Percentiles rank a stretch among this genome's conserved stretches.
Conservation (phyloP, 2,888 invertebrate genomes). For the Sphecodes monilicornis region DNA sequence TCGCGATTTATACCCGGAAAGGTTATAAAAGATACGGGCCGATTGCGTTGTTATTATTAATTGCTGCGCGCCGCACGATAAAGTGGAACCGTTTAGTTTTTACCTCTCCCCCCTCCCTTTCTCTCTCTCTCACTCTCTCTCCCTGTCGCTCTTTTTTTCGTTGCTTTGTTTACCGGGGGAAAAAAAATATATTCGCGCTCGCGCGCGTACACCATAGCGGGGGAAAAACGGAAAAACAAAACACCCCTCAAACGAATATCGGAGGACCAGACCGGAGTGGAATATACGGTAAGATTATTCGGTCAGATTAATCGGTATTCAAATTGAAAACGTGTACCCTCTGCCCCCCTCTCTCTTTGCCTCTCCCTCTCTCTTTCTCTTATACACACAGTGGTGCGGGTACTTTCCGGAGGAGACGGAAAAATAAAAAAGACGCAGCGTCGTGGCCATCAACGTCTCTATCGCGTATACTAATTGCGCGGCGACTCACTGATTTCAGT, state of each 20-base stretch:
- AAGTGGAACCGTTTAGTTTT: conserved; percentile 70
- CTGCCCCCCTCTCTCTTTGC: conserved; percentile 11
- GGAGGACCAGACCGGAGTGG: conserved; percentile 50
- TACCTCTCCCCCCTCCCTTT: not conserved
- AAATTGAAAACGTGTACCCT: conserved; percentile 46
- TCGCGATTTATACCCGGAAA: conserved; percentile 74
- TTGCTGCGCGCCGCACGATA: conserved; percentile 69
- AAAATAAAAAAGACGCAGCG: conserved; percentile 47
- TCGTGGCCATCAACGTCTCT: conserved; percentile 57
- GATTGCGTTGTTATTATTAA: conserved; percentile 73
- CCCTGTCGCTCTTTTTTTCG: not conserved
- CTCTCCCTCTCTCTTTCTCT: conserved; percentile 20
- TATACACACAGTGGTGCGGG: not conserved
- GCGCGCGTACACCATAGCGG: not conserved
- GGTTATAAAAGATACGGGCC: conserved; percentile 72
- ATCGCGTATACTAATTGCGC: conserved; percentile 57
- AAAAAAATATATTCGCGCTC: not conserved
- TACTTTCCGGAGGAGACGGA: conserved; percentile 26
- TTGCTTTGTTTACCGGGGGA: not conserved
- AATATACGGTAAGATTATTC: conserved; percentile 71
- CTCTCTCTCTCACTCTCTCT: not conserved
- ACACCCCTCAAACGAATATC: conserved; percentile 70
- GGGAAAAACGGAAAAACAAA: conserved; percentile 30
- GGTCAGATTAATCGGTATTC: conserved; percentile 65
- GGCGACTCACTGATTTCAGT: conserved; percentile 29